A percentile compares a stretch with the other conserved stretches of the same genome.
phyloP scores from a whole-genome alignment of 2,113 vertebrate species.

The Varanus komodoensis region DNA sequence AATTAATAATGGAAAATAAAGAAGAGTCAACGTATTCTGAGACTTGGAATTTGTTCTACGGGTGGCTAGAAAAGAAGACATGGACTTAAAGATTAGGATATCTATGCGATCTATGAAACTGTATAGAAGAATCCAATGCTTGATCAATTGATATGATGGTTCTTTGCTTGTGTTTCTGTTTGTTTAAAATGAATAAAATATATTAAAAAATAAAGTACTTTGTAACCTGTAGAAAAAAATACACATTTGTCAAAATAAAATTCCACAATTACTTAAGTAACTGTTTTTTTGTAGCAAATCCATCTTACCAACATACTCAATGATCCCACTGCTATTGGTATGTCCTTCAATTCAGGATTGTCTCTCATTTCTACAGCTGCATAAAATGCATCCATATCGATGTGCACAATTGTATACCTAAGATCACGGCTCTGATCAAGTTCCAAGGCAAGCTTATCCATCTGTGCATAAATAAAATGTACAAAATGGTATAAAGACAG shows the following conservation, averaged over 20 bases:
- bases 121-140: no score
- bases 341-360: constrained; percentile 89
- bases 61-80: no score
- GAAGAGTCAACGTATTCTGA: no score
- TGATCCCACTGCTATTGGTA: constrained; percentile 95
- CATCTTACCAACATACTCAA: constrained; percentile 93
- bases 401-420: constrained; percentile 88
- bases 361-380: constrained; percentile 97
- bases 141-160: no score
- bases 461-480: constrained; percentile 71
- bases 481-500: not conserved
- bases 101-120: no score
- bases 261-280: not conserved
- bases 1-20: no score
- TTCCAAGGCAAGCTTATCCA: constrained; percentile 81
- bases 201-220: not conserved
- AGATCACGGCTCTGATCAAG: constrained; percentile 89
- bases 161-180: no score
- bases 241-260: not conserved
- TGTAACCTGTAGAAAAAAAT: not conserved
- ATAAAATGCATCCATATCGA: constrained; percentile 99
- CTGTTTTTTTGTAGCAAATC: not conserved
- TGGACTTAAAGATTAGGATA: no score
- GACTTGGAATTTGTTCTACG: no score
- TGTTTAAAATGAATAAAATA: not conserved